Evolutionary conservation across 2,797 vertebrate genomes (phyloP).

Genomic region (Bufotes viridis): DNA sequence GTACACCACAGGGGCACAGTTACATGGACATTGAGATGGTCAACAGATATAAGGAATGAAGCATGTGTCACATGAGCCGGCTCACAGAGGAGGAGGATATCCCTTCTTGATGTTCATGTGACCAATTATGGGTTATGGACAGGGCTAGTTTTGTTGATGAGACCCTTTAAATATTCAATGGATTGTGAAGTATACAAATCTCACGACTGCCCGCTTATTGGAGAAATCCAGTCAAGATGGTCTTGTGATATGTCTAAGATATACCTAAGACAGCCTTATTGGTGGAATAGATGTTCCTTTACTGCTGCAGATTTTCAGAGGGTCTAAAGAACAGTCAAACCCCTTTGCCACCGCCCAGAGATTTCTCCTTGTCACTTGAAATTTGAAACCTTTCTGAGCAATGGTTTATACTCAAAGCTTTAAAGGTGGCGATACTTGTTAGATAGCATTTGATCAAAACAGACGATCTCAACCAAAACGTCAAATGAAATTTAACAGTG

Average conservation of each 20-base stretch:
- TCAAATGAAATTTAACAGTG: no score
- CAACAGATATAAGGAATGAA: not conserved
- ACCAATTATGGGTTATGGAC: no score
- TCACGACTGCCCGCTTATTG: not conserved
- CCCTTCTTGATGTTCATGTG: no score
- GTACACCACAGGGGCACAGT: not conserved
- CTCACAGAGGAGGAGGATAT: not conserved
- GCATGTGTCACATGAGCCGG: not conserved
- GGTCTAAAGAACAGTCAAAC: not conserved
- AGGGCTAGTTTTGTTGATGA: no score
- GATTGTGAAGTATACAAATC: no score
- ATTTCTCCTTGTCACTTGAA: not conserved
- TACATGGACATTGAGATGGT: not conserved
- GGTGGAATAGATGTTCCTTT: not conserved
- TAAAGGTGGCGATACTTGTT: no score
- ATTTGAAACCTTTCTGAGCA: not conserved
- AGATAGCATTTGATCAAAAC: not conserved
- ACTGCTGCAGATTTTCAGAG: not conserved
- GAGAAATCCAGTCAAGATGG: not conserved
- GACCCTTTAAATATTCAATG: no score
- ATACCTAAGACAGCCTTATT: not conserved
- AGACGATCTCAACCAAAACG: no score
- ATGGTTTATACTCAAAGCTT: no score
- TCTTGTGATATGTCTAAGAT: not conserved
- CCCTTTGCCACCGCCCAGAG: not conserved